Percentiles rank a stretch among this genome's conserved stretches.
These are phyloP conservation scores for Heliothis peltigera DNA, from an alignment of 2,888 invertebrate species.

Conservation along the genomic window DNA sequence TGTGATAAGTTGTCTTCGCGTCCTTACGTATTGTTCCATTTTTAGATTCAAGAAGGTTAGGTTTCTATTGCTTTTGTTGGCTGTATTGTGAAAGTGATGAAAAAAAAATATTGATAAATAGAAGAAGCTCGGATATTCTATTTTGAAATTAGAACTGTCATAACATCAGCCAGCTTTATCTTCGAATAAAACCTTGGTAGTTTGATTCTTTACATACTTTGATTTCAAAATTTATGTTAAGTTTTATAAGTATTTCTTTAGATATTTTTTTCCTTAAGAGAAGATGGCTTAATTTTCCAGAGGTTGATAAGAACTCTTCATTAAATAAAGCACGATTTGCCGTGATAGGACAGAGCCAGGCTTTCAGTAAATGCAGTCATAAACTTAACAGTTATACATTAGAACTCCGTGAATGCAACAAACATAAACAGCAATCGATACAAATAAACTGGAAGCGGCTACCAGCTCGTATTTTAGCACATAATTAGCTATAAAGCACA, in stretches of 20 bases:
- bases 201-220: no score
- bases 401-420: conserved; percentile 22
- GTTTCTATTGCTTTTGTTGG: conserved; percentile 30
- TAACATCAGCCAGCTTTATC: no score
- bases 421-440: conserved; percentile 36
- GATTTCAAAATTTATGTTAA: no score
- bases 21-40: conserved; percentile 33
- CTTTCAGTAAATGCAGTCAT: conserved; percentile 6
- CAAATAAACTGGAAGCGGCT: conserved; percentile 34
- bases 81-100: conserved; percentile 9
- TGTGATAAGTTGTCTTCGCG: conserved; percentile 27
- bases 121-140: neutral
- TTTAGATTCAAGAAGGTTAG: conserved; percentile 34
- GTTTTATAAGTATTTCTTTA: no score
- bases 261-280: no score
- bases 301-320: no score
- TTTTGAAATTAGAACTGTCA: no score
- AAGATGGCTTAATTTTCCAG: no score
- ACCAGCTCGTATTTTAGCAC: conserved; percentile 40
- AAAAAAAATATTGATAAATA: neutral
- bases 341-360: no score
- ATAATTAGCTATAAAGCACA: conserved; percentile 48
- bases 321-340: no score
- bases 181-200: no score
- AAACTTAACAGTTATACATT: conserved; percentile 15